Percentiles rank a stretch among this genome's conserved stretches.
Conservation (phyloP, 2,888 invertebrate genomes). For the Tortrix viridana region DNA sequence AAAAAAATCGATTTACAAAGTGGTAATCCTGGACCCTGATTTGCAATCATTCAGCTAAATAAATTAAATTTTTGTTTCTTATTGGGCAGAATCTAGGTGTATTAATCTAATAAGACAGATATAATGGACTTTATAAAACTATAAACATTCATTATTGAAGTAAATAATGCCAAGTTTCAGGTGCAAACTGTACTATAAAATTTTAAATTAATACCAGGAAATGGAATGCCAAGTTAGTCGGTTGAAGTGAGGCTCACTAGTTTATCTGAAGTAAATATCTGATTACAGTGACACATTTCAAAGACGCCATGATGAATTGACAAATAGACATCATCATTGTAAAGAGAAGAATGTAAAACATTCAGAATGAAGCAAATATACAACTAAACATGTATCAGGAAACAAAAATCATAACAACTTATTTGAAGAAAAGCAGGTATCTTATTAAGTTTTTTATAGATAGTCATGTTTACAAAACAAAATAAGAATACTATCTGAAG, state of each 20-base stretch:
- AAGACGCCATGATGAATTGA: conserved; percentile 3
- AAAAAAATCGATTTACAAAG: no score
- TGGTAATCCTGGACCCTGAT: no score
- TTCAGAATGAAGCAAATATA: neutral
- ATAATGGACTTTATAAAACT: no score
- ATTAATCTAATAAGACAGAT: no score
- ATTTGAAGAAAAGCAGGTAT: conserved; percentile 4
- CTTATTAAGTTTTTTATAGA: neutral
- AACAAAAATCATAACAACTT: conserved; percentile 9
- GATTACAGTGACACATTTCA: conserved; percentile 13
- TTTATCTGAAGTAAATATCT: conserved; percentile 20
- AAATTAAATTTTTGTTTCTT: no score
- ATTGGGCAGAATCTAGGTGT: no score
- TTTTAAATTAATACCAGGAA: no score
- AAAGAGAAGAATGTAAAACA: neutral
- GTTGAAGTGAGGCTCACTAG: no score
- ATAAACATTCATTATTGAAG: no score
- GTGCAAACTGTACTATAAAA: no score
- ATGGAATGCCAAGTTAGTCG: neutral
- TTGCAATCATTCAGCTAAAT: no score
- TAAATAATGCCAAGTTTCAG: no score
- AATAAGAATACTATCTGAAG: conserved; percentile 3
- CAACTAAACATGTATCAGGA: neutral
- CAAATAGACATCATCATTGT: neutral
- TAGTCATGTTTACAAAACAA: conserved; percentile 29